phyloP scores from a whole-genome alignment of 2,888 invertebrate species.

The Metellina segmentata region DNA sequence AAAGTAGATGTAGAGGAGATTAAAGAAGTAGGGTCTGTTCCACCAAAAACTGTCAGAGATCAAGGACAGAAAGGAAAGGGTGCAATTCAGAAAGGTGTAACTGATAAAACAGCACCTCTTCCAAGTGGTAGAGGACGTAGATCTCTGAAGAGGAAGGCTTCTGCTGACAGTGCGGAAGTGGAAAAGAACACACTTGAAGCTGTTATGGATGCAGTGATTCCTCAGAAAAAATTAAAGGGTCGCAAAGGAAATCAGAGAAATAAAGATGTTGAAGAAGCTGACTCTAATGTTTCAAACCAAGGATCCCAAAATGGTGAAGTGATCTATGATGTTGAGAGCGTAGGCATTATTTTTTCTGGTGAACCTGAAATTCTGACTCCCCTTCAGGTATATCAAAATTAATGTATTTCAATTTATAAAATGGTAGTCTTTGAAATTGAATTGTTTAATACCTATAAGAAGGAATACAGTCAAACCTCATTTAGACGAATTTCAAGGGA shows the following conservation, averaged over 20 bases:
- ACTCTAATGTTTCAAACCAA: neutral
- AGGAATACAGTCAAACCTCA: too few species aligned
- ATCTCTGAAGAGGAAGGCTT: neutral
- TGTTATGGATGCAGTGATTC: neutral
- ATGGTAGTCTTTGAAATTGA: neutral
- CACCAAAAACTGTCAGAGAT: neutral
- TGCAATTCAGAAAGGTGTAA: neutral
- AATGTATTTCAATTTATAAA: neutral
- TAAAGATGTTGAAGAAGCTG: neutral
- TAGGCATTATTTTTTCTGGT: neutral
- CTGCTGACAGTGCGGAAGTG: neutral
- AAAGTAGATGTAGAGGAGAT: neutral
- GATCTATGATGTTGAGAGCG: neutral
- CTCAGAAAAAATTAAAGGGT: neutral
- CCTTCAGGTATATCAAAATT: constrained; percentile 25
- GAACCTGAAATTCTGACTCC: constrained; percentile 30
- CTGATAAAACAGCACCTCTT: neutral
- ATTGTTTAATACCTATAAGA: neutral
- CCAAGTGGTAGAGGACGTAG: constrained; percentile 25
- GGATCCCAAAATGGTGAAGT: neutral
- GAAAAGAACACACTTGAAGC: neutral
- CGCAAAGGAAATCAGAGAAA: neutral
- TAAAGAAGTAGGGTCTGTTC: neutral
- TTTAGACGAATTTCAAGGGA: too few species aligned
- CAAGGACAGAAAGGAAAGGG: neutral